Percentiles rank a stretch among this genome's conserved stretches.
These are phyloP conservation scores for Halichondria panicea DNA, from an alignment of 37 sponge, comb jelly and placozoan genomes.

Conservation along the genomic window DNA sequence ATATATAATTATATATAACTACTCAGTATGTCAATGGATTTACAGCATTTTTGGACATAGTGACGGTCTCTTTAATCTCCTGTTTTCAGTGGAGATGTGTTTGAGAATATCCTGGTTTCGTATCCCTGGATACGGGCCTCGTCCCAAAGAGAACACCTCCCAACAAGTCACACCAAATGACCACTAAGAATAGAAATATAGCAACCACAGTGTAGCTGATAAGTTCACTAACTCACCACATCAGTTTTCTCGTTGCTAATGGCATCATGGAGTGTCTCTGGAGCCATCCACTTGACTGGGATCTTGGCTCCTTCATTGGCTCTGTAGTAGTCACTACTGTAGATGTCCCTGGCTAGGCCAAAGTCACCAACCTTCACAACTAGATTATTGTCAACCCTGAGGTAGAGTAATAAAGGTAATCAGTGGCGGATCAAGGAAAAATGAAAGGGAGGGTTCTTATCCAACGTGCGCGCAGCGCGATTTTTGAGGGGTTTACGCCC, in stretches of 20 bases:
- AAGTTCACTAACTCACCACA: conserved; percentile 21
- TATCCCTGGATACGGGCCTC: conserved; percentile 67
- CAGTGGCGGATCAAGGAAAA: no score
- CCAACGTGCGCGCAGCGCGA: no score
- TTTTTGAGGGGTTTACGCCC: no score
- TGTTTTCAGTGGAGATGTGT: conserved; percentile 39
- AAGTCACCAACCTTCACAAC: conserved; percentile 40
- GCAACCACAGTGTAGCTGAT: no score
- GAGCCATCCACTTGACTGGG: conserved; percentile 48
- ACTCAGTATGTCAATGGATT: background rate
- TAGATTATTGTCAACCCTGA: no score
- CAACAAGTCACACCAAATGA: conserved; percentile 47
- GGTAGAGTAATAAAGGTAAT: no score
- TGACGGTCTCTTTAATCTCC: conserved; percentile 18
- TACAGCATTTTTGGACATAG: conserved; percentile 36
- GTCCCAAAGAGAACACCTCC: conserved; percentile 53
- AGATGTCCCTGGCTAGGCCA: conserved; percentile 35
- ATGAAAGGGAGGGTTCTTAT: no score
- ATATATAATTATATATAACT: background rate
- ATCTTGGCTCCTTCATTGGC: conserved; percentile 1
- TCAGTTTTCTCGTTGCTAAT: conserved; percentile 40
- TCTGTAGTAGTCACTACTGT: conserved; percentile 24
- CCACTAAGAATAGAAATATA: no score
- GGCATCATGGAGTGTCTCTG: conserved; percentile 37
- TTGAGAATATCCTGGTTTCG: conserved; percentile 52